These are phyloP conservation scores for Koerneria pararmatus DNA, from an alignment of 2,888 invertebrate genomes.

Conservation along the genomic window DNA sequence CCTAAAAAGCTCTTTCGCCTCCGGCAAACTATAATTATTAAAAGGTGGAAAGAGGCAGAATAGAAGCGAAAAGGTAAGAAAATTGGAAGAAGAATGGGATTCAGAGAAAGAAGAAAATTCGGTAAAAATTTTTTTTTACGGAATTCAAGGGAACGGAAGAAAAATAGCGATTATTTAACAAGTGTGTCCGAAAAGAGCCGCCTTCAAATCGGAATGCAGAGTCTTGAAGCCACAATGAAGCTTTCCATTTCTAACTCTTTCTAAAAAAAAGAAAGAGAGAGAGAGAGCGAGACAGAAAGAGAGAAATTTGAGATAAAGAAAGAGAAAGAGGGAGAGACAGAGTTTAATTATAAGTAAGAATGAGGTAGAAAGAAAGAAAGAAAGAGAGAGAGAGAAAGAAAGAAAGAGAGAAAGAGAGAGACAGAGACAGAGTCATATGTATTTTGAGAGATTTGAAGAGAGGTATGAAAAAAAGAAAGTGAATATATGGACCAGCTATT, in stretches of 20 bases:
- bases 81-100: no score
- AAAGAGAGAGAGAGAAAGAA: conserved; percentile 26
- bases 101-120: no score
- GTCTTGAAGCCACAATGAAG: no score
- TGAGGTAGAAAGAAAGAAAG: not conserved
- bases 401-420: conserved; percentile 12
- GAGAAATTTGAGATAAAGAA: conserved; percentile 15
- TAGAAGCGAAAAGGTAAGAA: no score
- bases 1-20: no score
- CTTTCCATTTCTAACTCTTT: conserved; percentile 26
- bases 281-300: conserved; percentile 8
- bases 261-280: conserved; percentile 6
- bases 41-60: no score
- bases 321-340: conserved; percentile 21
- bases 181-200: not conserved
- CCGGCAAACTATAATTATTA: no score
- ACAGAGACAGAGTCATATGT: conserved; percentile 8
- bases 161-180: no score
- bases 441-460: conserved; percentile 27
- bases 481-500: no score
- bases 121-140: no score
- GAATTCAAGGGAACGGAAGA: no score
- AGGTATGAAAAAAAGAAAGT: conserved; percentile 27
- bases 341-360: conserved; percentile 26
- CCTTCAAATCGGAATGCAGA: conserved; percentile 30